Conservation (phyloP, 2,888 invertebrate genomes). For the Lepidonotus clava region DNA sequence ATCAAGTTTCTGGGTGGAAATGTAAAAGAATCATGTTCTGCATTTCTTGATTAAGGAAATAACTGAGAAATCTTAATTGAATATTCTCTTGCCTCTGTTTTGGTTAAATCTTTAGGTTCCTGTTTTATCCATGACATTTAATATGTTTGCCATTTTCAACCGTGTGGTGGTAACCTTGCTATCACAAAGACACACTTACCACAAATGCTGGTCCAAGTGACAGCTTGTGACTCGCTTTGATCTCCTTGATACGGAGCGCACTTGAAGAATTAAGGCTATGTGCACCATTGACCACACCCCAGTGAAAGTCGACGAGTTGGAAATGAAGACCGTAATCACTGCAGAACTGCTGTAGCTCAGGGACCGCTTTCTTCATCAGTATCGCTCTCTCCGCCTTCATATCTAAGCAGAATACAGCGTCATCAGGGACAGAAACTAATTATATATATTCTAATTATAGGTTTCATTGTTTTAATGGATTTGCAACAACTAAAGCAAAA, state of each 20-base stretch:
- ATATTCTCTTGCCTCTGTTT: too few species aligned
- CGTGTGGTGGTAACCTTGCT: too few species aligned
- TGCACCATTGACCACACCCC: constrained; percentile 41
- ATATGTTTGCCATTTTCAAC: too few species aligned
- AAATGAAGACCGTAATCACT: constrained; percentile 57
- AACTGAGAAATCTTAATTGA: too few species aligned
- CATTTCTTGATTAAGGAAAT: too few species aligned
- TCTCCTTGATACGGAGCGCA: constrained; percentile 35
- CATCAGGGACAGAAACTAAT: background rate
- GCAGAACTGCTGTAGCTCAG: constrained; percentile 59
- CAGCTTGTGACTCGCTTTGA: constrained; percentile 58
- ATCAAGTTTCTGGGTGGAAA: too few species aligned
- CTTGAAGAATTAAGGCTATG: background rate
- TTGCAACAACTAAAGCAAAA: too few species aligned
- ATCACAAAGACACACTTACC: constrained; percentile 53
- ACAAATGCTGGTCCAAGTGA: constrained; percentile 63
- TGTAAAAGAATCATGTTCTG: too few species aligned
- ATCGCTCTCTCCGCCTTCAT: constrained; percentile 58
- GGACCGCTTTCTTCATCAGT: constrained; percentile 58
- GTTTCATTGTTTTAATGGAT: too few species aligned
- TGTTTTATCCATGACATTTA: too few species aligned
- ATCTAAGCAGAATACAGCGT: constrained; percentile 51
- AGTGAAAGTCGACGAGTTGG: constrained; percentile 61
- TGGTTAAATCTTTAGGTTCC: too few species aligned
- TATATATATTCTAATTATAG: background rate